phyloP scores from a whole-genome alignment of 2,797 vertebrate species.

The Lagodon rhomboides region DNA sequence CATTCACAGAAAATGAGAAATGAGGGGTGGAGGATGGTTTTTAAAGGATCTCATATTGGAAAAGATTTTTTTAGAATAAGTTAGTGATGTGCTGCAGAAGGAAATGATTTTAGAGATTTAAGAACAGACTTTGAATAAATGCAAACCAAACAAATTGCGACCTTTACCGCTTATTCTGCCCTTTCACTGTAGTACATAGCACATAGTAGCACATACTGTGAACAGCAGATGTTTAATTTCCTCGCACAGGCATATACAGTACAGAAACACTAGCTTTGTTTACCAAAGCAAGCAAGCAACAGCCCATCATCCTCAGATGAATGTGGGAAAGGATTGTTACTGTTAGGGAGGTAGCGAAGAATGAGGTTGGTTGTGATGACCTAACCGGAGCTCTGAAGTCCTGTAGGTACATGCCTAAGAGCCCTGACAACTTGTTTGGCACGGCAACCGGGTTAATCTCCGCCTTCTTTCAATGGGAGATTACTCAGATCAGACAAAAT shows the following conservation, averaged over 20 bases:
- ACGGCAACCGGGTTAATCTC: constrained; percentile 59
- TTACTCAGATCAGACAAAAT: constrained; percentile 66
- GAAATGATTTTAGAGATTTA: neutral
- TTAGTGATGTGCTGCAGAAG: neutral
- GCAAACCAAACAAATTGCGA: neutral
- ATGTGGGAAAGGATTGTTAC: constrained; percentile 47
- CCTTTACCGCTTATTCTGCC: neutral
- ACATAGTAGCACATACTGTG: too few species aligned
- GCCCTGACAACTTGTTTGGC: constrained; percentile 73
- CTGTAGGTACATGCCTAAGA: constrained; percentile 70
- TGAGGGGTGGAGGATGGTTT: neutral
- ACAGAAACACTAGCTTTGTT: constrained; percentile 6
- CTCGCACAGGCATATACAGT: neutral
- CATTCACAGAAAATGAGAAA: neutral
- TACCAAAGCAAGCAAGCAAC: constrained; percentile 10
- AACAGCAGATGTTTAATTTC: constrained; percentile 13
- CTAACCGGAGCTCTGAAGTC: constrained; percentile 62
- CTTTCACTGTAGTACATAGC: neutral
- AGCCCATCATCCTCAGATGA: constrained; percentile 44
- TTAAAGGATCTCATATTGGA: neutral
- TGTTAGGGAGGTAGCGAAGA: constrained; percentile 61
- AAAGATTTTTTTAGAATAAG: neutral
- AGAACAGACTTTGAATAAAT: neutral
- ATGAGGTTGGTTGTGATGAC: constrained; percentile 57
- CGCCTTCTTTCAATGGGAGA: constrained; percentile 57